Base-by-base conservation (phyloP, 2,888 invertebrate species). In the Drosophila koepferae region DNA sequence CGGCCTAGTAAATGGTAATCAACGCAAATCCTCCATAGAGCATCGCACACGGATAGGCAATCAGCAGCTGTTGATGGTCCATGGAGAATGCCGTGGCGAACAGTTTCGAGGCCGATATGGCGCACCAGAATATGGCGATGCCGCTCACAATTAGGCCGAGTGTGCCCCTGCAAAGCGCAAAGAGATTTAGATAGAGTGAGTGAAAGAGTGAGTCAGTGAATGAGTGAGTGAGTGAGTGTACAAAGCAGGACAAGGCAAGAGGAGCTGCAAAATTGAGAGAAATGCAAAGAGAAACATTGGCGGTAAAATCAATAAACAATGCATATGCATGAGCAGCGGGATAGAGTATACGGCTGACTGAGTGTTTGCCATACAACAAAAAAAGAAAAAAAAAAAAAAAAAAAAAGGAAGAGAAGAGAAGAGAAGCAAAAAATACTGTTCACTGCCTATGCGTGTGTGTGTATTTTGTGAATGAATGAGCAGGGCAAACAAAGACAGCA, bases 1-100 rank as follows among this genome's bases (percentile, higher is more conserved):
- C 74, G 58, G 61, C 75, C 81, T 82, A 80, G 79, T 81, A 97
- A 84, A 97, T 95, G 72, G 96, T 96, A 82, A 96, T 94, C 74
- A 96, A 94, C 53, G 96, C 96, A 92, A 97, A 97, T 64, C 96
- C 96, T 68, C 96, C 96, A 92, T 97, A 97, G 71, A 97, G 94
- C 71, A 97, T 94, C 38, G 96, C 95, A 93, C 96, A 97, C 16
- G 96, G 96, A 93, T 97, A 96, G 67, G 96, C 96, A 82, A 96
- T 95, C 70, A 96, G 93, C 54, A 95, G 94, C 93, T 96, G 96
- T 92, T 96, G 96, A 91, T 95, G 95, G 89, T 96, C 95, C 96
- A 96, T 96, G 73, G 94, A 94, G 79, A 96, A 94, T 31, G 96
- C 96, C 46, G 96, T 95, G 64, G 96, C 96, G 93, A 97, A 97